Base-by-base conservation (phyloP, 2,113 vertebrate species). In the Carassius auratus region DNA sequence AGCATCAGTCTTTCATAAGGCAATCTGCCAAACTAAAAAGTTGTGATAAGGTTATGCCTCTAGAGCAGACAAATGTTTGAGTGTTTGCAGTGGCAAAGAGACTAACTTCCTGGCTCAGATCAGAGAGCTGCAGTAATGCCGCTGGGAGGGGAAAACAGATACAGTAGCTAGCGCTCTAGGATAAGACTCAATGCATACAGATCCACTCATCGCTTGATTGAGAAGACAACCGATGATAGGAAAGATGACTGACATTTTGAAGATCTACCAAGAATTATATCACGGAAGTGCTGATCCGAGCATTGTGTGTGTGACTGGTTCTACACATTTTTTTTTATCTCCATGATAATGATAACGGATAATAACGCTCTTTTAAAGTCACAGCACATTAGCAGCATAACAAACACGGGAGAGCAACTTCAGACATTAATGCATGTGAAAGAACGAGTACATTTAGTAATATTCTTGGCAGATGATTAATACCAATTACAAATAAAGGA, bases 11-110 rank as follows among this genome's bases (percentile, higher is more conserved):
- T 30, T 81, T 86, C 26, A 59, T 9, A 14, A 75, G 61, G 68
- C 45, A 75, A 45, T 52, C 82, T 48, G 69, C 86, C 84, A 57
- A 62, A 76, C 61, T 36, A 26, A 36, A 77, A 64, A 83, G 55
- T 62, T 77, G 57, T 86, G 61, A 75, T 84, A 83, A 64, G 64
- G 15, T 48, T 62, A 59, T 48, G 23, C 57, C 61, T 85, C 52
- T 55, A 69, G 85, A 36, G 50, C 68, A 80, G 78, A 82, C 73
- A 83, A 84, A 68, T 81, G 48, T 82, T 84, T 86, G 36, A 48
- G 36, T 78, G 75, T 83, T 77, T 64, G 59, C 64, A 85, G 45
- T 64, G 23, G 48, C 83, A 50, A 38, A n/a, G 45, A 30, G 36
- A 50, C 23, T 2, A 52, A 68, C 61, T 55, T n/a, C 23, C 36